A percentile compares a stretch with the other conserved stretches of the same genome.
Conservation (phyloP, 2,113 vertebrate genomes). For the Petaurus breviceps region DNA sequence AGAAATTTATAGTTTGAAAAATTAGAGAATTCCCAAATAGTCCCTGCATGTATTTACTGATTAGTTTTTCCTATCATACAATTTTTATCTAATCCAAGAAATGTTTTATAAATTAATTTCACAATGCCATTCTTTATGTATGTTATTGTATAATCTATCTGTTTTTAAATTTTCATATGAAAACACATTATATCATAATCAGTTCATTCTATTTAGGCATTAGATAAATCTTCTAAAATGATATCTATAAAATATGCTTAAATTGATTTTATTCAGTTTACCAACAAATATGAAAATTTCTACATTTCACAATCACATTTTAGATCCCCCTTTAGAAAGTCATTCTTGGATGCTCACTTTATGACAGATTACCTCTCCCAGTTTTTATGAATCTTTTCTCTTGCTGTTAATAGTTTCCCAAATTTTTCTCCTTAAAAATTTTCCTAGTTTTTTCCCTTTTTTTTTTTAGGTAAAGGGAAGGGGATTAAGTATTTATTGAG, state of each 20-base stretch:
- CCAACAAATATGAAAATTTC: background rate
- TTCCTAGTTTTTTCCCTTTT: background rate
- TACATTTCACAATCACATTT: background rate
- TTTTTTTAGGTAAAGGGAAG: background rate
- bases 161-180: background rate
- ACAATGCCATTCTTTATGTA: background rate
- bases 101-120: background rate
- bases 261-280: background rate
- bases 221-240: background rate
- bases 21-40: background rate
- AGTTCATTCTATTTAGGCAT: background rate
- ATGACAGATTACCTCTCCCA: background rate
- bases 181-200: background rate
- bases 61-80: background rate
- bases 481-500: background rate
- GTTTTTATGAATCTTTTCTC: background rate
- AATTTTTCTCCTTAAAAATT: background rate
- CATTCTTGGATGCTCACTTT: background rate
- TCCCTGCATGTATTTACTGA: background rate
- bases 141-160: background rate
- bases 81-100: background rate
- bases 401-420: background rate
- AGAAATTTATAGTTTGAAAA: background rate
- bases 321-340: background rate
- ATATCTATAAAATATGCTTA: background rate